Evolutionary conservation across 2,888 invertebrate genomes (phyloP).

Genomic region (Epinotia ramella): DNA sequence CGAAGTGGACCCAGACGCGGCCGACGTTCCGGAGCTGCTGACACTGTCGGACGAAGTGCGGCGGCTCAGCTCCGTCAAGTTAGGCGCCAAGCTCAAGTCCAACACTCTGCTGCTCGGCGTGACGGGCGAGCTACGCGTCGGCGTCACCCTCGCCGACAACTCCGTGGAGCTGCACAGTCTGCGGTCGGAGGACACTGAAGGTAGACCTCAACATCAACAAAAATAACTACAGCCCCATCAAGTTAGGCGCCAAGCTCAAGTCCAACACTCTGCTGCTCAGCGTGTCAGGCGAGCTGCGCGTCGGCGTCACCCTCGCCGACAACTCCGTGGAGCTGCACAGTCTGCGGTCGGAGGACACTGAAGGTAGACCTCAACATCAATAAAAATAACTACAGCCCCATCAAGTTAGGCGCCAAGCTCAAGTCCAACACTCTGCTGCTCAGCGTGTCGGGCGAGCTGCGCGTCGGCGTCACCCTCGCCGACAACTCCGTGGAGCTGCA

Average conservation of each 20-base stretch:
- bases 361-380: conserved; percentile 71
- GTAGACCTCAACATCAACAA: conserved; percentile 62
- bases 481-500: conserved; percentile 92
- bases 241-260: conserved; percentile 86
- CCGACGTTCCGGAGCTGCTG: conserved; percentile 70
- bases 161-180: conserved; percentile 89
- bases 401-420: neutral
- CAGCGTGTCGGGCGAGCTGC: conserved; percentile 89
- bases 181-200: conserved; percentile 84
- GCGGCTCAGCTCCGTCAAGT: conserved; percentile 87
- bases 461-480: conserved; percentile 87
- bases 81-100: conserved; percentile 89
- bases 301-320: conserved; percentile 88
- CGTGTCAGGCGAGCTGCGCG: conserved; percentile 88
- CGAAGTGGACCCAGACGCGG: conserved; percentile 63
- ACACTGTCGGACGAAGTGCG: conserved; percentile 90
- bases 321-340: conserved; percentile 91
- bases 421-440: conserved; percentile 89
- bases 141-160: conserved; percentile 89
- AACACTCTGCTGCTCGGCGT: conserved; percentile 89
- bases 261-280: conserved; percentile 88
- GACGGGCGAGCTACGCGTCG: conserved; percentile 89
- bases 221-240: conserved; percentile 79
- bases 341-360: conserved; percentile 82
- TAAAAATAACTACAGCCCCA: too few species aligned